Base-by-base conservation (phyloP, 2,888 invertebrate species). In the Trypoxylon attenuatum region DNA sequence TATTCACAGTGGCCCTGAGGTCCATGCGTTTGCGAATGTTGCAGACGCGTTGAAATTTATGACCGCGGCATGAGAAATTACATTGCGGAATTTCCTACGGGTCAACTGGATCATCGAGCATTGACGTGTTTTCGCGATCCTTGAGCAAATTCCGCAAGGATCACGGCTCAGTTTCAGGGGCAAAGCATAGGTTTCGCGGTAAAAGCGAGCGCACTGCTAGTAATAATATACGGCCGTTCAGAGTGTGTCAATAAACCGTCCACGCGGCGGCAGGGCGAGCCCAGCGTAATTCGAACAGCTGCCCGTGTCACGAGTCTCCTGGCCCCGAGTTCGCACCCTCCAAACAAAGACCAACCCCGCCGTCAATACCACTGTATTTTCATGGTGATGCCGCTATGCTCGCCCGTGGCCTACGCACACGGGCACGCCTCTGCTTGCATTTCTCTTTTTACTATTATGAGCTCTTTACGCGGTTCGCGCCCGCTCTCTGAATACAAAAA, bases 201-300 rank as follows among this genome's bases (percentile, higher is more conserved):
- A 23, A 61, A 52, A 55, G 53, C 55, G 10, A 13, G 5, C 5
- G 33, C 41, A 54, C 38, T 27, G 54, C 15, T 50, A 38, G 54
- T 72, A 69, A 72, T 64, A 72, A 63, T 63, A 71, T 55, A 33
- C 47, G 66, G 54, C 54, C 59, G 69, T 49, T 47, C 38, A 51
- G 63, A 66, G 71, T 61, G 55, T 77, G 69, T 72, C 77, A 75
- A 75, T 76, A 78, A 77, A 70, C 66, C 54, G 66, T 72, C 61
- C 71, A 68, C 71, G 69, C 69, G 71, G 64, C 69, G 51, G 53
- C 69, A 33, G 59, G 52, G 54, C 62, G 49, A 69, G 58, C 67
- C 61, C 55, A 22, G 62, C 64, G 70, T 68, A 72, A 71, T 67
- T 68, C 65, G 69, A 72, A 74, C 80, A 80, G 78, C 80, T 80